Conservation (phyloP, 2,113 vertebrate genomes). For the Brachyistius frenatus region DNA sequence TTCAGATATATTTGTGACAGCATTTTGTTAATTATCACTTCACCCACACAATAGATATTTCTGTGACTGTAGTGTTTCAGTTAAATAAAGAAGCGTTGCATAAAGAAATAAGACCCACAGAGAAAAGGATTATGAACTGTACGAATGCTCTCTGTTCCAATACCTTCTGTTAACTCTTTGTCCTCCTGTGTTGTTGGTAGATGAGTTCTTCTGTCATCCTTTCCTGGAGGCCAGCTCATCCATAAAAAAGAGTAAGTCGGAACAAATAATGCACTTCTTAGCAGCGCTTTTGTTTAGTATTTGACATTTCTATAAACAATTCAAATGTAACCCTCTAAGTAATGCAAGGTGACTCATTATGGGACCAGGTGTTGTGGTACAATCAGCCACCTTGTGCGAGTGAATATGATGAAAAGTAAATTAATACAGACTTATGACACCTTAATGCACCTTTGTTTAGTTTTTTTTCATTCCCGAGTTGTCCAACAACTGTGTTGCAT, state of each 20-base stretch:
- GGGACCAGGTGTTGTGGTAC: background rate
- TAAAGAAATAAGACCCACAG: background rate
- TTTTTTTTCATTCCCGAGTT: background rate
- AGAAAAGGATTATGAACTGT: background rate
- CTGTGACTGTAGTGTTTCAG: background rate
- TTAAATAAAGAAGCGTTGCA: too few relatives aligned
- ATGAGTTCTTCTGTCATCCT: conserved; percentile 95
- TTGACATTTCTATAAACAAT: too few relatives aligned
- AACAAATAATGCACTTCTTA: conserved; percentile 3
- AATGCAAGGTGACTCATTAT: background rate
- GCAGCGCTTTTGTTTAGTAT: too few relatives aligned
- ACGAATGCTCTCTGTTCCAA: background rate
- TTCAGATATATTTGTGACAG: background rate
- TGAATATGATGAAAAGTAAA: background rate
- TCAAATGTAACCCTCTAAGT: too few relatives aligned
- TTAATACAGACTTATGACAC: background rate
- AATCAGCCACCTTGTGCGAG: background rate
- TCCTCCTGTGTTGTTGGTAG: conserved; percentile 73
- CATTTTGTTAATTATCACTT: background rate
- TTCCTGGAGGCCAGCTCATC: conserved; percentile 93
- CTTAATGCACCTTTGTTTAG: background rate
- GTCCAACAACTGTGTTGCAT: conserved; percentile 20
- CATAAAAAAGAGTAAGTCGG: conserved; percentile 95
- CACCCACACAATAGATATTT: background rate
- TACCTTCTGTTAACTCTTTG: background rate